Evolutionary conservation across 2,888 invertebrate species (phyloP), one percentile per base, ranked within the genome.

Genomic region (Yponomeuta cagnagella): DNA sequence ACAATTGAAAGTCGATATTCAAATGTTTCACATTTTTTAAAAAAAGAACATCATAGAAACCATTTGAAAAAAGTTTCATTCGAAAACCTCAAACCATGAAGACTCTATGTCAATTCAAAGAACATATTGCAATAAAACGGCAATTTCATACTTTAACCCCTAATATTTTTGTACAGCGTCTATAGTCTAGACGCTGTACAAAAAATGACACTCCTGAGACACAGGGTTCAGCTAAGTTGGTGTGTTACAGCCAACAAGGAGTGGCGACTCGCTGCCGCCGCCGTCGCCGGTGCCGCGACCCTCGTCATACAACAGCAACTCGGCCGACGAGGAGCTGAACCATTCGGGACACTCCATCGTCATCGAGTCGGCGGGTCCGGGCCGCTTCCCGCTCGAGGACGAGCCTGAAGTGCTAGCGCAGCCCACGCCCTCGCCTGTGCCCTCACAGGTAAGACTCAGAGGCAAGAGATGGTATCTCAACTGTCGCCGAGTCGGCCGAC

Each of bases 371-470:
- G n/a, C 6, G 12, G 68, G 15, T n/a, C 31, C 65, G 12, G 65
- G 65, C 65, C n/a, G 30, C 9, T 65, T 65, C 65, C 65, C 65
- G 10, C 31, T 65, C 12, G 65, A 65, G 33, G 65, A 65, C 31
- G 65, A 92, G 71, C 75, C 90, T 72, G 89, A 90, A 74, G 80
- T 83, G 75, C 79, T 88, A 5, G 79, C 74, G n/a, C 86, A 82
- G 72, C 83, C 82, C 72, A 84, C 88, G 0, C 88, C 90, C 0
- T 90, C 91, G 63, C 91, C 90, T 30, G 89, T 87, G n/a, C 90
- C 89, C 0, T 92, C 91, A 48, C 89, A 89, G 85, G 90, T 89
- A 77, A 73, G 43, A 3, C 43, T 43, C 43, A 43, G 43, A 1
- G 6, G 43, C 9, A 6, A 8, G 43, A 43, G 43, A 43, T 5